A percentile compares a stretch with the other conserved stretches of the same genome.
phyloP scores from a whole-genome alignment of 1,140 invertebrate species.

The Delia radicum region DNA sequence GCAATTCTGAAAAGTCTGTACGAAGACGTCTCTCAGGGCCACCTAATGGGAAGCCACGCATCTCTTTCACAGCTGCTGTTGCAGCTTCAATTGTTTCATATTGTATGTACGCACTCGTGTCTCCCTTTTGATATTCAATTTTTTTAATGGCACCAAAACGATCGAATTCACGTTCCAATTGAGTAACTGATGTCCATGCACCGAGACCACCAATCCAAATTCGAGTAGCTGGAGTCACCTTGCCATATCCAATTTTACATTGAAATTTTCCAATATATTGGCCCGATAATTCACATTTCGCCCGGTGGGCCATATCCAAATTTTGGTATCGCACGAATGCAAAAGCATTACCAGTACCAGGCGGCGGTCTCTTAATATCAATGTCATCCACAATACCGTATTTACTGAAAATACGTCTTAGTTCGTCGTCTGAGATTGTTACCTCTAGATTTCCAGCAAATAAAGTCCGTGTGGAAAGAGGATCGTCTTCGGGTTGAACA shows the following conservation, averaged over 20 bases:
- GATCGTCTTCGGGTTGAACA: slow-evolving; percentile 94
- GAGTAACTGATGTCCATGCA: slow-evolving; percentile 89
- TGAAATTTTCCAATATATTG: slow-evolving; percentile 98
- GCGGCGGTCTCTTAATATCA: slow-evolving; percentile 94
- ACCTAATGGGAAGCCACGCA: slow-evolving; percentile 92
- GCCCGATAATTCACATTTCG: slow-evolving; percentile 95
- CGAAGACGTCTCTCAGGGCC: slow-evolving; percentile 84
- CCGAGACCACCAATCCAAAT: slow-evolving; percentile 98
- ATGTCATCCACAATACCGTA: slow-evolving; percentile 98
- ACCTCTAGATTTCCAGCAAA: slow-evolving; percentile 98
- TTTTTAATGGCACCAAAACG: slow-evolving; percentile 98
- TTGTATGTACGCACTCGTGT: slow-evolving; percentile 90
- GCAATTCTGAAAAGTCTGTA: slow-evolving; percentile 93
- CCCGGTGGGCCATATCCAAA: slow-evolving; percentile 90
- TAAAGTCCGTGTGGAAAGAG: slow-evolving; percentile 90
- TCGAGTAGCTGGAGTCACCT: slow-evolving; percentile 92
- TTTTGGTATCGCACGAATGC: slow-evolving; percentile 96
- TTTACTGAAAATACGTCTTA: slow-evolving; percentile 89
- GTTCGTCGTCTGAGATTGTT: slow-evolving; percentile 92
- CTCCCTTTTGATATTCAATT: slow-evolving; percentile 93
- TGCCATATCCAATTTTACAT: slow-evolving; percentile 99
- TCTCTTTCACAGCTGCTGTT: slow-evolving; percentile 93
- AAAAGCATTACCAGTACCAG: slow-evolving; percentile 95
- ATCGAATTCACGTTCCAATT: slow-evolving; percentile 94
- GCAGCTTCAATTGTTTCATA: slow-evolving; percentile 97